A percentile compares a stretch with the other conserved stretches of the same genome.
phyloP scores from a whole-genome alignment of 2,888 invertebrate species.

The Endomychus coccineus region DNA sequence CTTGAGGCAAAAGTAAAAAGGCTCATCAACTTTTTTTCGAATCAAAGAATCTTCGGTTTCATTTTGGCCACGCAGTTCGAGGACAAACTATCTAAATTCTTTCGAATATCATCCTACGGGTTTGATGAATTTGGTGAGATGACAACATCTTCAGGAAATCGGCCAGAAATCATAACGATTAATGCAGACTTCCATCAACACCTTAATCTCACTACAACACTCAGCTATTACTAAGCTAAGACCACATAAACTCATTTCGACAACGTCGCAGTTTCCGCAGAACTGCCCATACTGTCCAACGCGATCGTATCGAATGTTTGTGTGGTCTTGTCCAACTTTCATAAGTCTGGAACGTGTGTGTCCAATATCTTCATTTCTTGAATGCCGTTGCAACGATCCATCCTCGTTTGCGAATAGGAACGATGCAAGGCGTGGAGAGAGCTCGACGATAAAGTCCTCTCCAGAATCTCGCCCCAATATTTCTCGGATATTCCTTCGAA shows the following conservation, averaged over 20 bases:
- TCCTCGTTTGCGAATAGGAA: conserved; percentile 32
- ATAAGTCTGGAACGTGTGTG: conserved; percentile 41
- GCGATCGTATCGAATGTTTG: conserved; percentile 39
- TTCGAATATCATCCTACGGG: too few species aligned
- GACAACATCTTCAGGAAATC: too few species aligned
- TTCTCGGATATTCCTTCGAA: conserved; percentile 49
- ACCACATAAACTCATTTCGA: conserved; percentile 28
- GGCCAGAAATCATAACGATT: too few species aligned
- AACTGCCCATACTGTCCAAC: conserved; percentile 39
- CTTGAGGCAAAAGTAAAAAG: too few species aligned
- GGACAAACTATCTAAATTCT: too few species aligned
- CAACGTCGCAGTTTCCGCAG: conserved; percentile 34
- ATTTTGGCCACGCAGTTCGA: too few species aligned
- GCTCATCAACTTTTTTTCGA: too few species aligned
- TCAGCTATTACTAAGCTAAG: too few species aligned
- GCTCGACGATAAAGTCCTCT: conserved; percentile 67
- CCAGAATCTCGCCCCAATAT: conserved; percentile 62
- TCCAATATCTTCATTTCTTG: conserved; percentile 40
- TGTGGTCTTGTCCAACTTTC: conserved; percentile 44
- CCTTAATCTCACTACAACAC: too few species aligned
- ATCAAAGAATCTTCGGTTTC: too few species aligned
- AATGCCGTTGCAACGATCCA: conserved; percentile 39
- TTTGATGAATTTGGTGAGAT: too few species aligned
- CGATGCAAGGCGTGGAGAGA: conserved; percentile 57
- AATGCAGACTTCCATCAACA: too few species aligned